A percentile compares a stretch with the other conserved stretches of the same genome.
Evolutionary conservation across 2,888 invertebrate genomes (phyloP).

Genomic region (Caenorhabditis sulstoni): DNA sequence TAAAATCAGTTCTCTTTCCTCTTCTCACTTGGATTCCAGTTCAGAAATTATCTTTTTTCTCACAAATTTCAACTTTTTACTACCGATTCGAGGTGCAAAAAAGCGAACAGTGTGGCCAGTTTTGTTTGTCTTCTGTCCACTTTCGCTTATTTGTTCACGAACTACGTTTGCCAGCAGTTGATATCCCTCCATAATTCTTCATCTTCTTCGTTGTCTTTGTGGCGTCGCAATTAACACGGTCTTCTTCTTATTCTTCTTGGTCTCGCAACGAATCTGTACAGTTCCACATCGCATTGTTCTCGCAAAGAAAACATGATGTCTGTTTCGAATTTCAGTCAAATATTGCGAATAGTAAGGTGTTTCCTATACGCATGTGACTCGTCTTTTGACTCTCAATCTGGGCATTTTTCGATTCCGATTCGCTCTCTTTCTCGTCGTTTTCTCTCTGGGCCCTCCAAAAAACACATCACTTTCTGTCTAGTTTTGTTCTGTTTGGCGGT

Average conservation of each 20-base stretch:
- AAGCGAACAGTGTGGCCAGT: too few relatives aligned
- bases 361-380: too few relatives aligned
- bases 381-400: constrained; percentile 9
- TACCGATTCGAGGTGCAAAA: neutral
- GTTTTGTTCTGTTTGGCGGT: neutral
- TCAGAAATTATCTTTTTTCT: neutral
- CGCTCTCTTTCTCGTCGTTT: neutral
- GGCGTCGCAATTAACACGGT: too few relatives aligned
- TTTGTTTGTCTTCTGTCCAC: too few relatives aligned
- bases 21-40: neutral
- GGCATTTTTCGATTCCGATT: constrained; percentile 2
- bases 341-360: too few relatives aligned
- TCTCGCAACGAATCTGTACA: too few relatives aligned
- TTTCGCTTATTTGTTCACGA: constrained; percentile 26
- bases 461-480: neutral
- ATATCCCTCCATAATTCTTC: neutral
- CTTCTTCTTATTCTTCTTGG: too few relatives aligned
- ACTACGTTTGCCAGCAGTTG: constrained; percentile 8
- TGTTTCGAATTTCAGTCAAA: too few relatives aligned
- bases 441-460: neutral
- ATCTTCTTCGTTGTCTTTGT: too few relatives aligned
- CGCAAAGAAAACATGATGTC: too few relatives aligned
- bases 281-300: too few relatives aligned
- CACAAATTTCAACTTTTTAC: neutral
- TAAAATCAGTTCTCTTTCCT: neutral